Base-by-base conservation (phyloP, 2,113 vertebrate genomes). In the Lycaon pictus region DNA sequence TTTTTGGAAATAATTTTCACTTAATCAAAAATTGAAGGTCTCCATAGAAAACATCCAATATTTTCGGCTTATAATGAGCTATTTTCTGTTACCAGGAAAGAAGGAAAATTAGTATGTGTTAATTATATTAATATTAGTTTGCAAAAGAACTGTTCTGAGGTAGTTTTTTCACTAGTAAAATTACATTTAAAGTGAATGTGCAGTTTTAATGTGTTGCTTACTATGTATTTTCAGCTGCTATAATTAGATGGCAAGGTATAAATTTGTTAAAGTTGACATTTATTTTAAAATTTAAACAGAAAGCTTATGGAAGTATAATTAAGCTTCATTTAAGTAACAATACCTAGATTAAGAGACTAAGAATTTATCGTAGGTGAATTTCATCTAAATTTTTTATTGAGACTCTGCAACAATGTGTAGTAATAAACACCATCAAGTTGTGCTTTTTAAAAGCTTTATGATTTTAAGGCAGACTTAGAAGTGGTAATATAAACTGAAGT, bases 21-120 rank as follows among this genome's bases (percentile, higher is more conserved):
- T 62, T 89, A 81, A 91, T 94, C 72, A 81, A 88, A 96, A 81
- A 13, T 89, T 60, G 55, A 76, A 60, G 55, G 23, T 65, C 51
- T 92, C n/a, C 93, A 29, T 43, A 92, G 74, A 79, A 97, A 87
- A 88, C 84, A 43, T 48, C n/a, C 58, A 84, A 0, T 0, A 51
- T 96, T 96, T 96, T 96, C 22, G 60, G 63, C 88, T 88, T 94
- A 12, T 87, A 80, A 58, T 90, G 62, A 85, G 25, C 32, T 81
- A 25, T 93, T 96, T 90, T 91, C 35, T 8, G 20, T 88, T 95
- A 80, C 35, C 35, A 79, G 43, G 53, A 51, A 95, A 90, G 79
- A 90, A 76, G 35, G 74, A 88, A 77, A 79, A 37, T 62, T 56
- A 74, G 63, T 29, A 0, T 69, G 53, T 95, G 15, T 83, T 93